A percentile compares a stretch with the other conserved stretches of the same genome.
Conservation (phyloP, 2,888 invertebrate species). For the Cephus sareptanus region DNA sequence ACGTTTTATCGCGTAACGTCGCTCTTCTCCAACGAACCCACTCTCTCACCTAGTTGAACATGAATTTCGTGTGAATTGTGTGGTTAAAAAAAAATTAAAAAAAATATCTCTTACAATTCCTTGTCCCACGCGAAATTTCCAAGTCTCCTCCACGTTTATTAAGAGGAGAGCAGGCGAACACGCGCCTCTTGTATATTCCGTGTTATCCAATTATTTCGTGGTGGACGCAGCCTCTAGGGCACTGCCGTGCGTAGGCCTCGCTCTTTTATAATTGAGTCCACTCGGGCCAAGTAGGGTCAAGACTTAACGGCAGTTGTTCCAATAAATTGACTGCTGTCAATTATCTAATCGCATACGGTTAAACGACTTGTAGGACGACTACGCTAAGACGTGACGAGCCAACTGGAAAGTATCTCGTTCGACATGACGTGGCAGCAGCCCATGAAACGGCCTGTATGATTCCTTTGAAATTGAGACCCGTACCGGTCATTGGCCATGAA, state of each 20-base stretch:
- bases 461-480: neutral
- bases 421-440: neutral
- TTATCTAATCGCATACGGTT: constrained; percentile 33
- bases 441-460: too few species aligned
- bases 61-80: too few species aligned
- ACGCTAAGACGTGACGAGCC: neutral
- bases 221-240: constrained; percentile 4
- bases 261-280: constrained; percentile 47
- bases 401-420: neutral
- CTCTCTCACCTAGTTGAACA: too few species aligned
- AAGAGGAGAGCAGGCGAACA: neutral
- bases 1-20: neutral
- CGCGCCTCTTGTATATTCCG: neutral
- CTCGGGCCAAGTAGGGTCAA: constrained; percentile 41
- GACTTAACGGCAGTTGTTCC: constrained; percentile 38
- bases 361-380: constrained; percentile 25
- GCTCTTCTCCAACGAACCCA: neutral
- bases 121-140: neutral
- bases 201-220: constrained; percentile 8
- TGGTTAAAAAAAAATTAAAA: too few species aligned
- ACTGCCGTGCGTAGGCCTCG: constrained; percentile 31
- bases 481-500: neutral
- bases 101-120: neutral
- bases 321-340: constrained; percentile 39
- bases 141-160: neutral